These are phyloP conservation scores for Malthinus flaveolus DNA, from an alignment of 2,888 invertebrate species.

Conservation along the genomic window DNA sequence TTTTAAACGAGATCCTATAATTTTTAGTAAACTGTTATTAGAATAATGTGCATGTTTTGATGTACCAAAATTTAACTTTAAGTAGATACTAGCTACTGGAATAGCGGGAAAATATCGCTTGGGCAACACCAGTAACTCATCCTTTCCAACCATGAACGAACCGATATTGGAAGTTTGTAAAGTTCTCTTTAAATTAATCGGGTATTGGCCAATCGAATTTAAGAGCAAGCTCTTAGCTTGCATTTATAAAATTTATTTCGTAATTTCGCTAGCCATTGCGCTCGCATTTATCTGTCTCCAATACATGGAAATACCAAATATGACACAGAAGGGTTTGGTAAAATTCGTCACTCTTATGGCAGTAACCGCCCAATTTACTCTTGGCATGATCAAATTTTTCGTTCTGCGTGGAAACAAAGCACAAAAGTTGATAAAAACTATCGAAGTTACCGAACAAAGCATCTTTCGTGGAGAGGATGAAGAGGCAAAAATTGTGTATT, in stretches of 20 bases:
- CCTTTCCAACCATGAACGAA: too few species aligned
- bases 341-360: background rate
- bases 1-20: too few species aligned
- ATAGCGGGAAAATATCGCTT: too few species aligned
- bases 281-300: background rate
- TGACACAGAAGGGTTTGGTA: background rate
- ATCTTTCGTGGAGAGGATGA: background rate
- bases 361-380: background rate
- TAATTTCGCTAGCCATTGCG: background rate
- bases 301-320: background rate
- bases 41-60: too few species aligned
- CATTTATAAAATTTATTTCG: background rate
- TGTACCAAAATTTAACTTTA: too few species aligned
- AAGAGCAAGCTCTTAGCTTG: background rate
- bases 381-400: background rate
- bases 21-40: too few species aligned
- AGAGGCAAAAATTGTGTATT: background rate
- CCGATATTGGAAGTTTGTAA: background rate
- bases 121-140: too few species aligned
- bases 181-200: background rate
- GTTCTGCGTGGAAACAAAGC: background rate
- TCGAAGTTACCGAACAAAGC: background rate
- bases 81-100: too few species aligned
- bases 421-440: background rate
- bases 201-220: conserved; percentile 6